Evolutionary conservation across 2,797 vertebrate genomes (phyloP).

Genomic region (Eidolon dupreanum): DNA sequence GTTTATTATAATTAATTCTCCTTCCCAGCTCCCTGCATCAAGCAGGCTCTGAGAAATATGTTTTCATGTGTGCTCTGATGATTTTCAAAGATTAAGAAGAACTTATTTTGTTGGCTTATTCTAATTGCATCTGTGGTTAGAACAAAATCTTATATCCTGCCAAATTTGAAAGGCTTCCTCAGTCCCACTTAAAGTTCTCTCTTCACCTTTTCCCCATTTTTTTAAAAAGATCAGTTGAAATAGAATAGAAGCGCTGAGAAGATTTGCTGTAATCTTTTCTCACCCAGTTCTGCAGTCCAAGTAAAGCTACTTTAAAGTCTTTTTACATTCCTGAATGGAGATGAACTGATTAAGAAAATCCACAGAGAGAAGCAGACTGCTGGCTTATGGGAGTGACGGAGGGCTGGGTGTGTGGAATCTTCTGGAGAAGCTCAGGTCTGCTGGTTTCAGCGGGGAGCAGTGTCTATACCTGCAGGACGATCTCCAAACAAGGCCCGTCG

Average conservation of each 20-base stretch:
- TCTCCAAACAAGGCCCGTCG: slow-evolving; percentile 64
- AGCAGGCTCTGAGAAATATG: not conserved
- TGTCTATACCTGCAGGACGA: slow-evolving; percentile 59
- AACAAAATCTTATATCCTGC: slow-evolving; percentile 53
- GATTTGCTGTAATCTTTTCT: slow-evolving; percentile 82
- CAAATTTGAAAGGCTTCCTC: slow-evolving; percentile 56
- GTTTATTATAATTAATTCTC: not conserved
- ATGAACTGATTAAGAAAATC: slow-evolving; percentile 80
- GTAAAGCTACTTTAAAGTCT: slow-evolving; percentile 80
- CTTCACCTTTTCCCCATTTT: not conserved
- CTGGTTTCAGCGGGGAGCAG: slow-evolving; percentile 1
- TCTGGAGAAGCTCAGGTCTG: slow-evolving; percentile 33
- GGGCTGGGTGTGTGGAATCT: slow-evolving; percentile 57
- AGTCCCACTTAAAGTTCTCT: slow-evolving; percentile 38
- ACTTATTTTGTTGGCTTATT: not conserved
- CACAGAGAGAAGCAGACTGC: slow-evolving; percentile 56
- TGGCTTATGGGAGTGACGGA: slow-evolving; percentile 68
- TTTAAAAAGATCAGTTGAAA: slow-evolving; percentile 54
- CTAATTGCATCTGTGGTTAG: slow-evolving; percentile 42
- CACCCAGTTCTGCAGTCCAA: slow-evolving; percentile 78
- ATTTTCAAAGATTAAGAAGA: not conserved
- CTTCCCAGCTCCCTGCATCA: not conserved
- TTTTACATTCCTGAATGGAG: slow-evolving; percentile 81
- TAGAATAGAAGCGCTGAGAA: slow-evolving; percentile 73
- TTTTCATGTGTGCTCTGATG: not conserved